Percentiles rank a stretch among this genome's conserved stretches.
These are phyloP conservation scores for Euproctis similis DNA, from an alignment of 2,888 invertebrate genomes.

Conservation along the genomic window DNA sequence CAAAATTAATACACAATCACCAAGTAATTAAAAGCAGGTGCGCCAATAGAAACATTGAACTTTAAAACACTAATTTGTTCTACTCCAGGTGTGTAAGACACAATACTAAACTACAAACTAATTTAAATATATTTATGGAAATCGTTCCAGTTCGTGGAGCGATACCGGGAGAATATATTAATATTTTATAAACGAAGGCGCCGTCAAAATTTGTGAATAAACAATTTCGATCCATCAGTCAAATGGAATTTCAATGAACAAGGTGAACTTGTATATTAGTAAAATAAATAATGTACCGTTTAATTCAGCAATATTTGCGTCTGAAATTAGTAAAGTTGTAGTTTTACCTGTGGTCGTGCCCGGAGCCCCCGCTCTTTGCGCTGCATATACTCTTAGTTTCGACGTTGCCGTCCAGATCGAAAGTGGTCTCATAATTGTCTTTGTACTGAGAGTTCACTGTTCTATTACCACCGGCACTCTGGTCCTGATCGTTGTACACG, in stretches of 20 bases:
- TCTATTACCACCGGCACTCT: slow-evolving; percentile 40
- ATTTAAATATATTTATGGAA: background rate
- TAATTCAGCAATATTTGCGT: too few species aligned
- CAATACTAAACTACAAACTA: too few species aligned
- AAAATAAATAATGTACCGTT: too few species aligned
- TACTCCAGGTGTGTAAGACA: too few species aligned
- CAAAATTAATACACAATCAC: too few species aligned
- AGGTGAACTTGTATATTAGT: too few species aligned
- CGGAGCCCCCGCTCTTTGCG: slow-evolving; percentile 84
- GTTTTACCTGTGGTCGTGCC: slow-evolving; percentile 88
- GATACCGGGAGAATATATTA: background rate
- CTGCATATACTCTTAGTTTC: slow-evolving; percentile 93
- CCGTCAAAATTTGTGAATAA: slow-evolving; percentile 12
- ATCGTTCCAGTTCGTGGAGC: background rate
- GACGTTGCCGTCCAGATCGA: slow-evolving; percentile 93
- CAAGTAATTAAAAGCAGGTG: too few species aligned
- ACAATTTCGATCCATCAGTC: slow-evolving; percentile 7
- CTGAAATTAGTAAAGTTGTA: too few species aligned
- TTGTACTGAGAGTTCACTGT: slow-evolving; percentile 69
- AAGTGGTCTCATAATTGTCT: slow-evolving; percentile 89
- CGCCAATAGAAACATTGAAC: too few species aligned
- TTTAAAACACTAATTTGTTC: too few species aligned
- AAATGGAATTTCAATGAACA: slow-evolving; percentile 9
- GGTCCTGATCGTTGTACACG: slow-evolving; percentile 55
- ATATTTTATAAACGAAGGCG: slow-evolving; percentile 9